A percentile compares a stretch with the other conserved stretches of the same genome.
These are phyloP conservation scores for Monopterus albus DNA, from an alignment of 2,113 vertebrate species.

Conservation along the genomic window DNA sequence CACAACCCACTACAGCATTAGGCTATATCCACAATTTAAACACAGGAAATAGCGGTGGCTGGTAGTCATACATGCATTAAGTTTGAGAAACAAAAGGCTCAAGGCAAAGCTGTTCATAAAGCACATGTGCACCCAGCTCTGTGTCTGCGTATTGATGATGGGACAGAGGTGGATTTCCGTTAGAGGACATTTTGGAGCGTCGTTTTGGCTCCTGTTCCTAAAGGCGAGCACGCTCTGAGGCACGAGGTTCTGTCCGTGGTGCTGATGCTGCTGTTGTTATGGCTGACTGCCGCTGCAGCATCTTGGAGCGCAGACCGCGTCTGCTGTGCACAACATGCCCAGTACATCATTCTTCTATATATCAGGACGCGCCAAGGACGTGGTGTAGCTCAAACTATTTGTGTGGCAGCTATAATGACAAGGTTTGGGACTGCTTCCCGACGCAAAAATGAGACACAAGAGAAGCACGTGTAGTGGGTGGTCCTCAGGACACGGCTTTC, in stretches of 20 bases:
- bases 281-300: slow-evolving; percentile 44
- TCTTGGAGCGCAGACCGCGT: slow-evolving; percentile 10
- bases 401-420: slow-evolving; percentile 39
- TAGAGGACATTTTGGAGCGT: slow-evolving; percentile 10
- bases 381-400: background rate
- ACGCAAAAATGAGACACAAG: slow-evolving; percentile 31
- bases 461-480: slow-evolving; percentile 80
- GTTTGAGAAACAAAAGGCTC: background rate
- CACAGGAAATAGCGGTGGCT: too few relatives aligned
- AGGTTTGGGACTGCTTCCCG: slow-evolving; percentile 24
- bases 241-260: slow-evolving; percentile 55
- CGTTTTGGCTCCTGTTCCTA: background rate
- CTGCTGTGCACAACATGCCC: slow-evolving; percentile 51
- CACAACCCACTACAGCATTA: too few relatives aligned
- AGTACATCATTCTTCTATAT: slow-evolving; percentile 1
- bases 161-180: background rate
- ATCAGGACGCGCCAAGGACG: slow-evolving; percentile 42
- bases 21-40: too few relatives aligned
- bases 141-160: slow-evolving; percentile 39
- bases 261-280: slow-evolving; percentile 47
- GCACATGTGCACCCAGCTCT: slow-evolving; percentile 22
- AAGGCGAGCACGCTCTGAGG: slow-evolving; percentile 46
- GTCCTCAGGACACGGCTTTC: slow-evolving; percentile 64
- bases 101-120: background rate
- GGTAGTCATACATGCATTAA: too few relatives aligned